These are phyloP conservation scores for Plebejus melissa DNA, from an alignment of 2,888 invertebrate species.

Conservation along the genomic window DNA sequence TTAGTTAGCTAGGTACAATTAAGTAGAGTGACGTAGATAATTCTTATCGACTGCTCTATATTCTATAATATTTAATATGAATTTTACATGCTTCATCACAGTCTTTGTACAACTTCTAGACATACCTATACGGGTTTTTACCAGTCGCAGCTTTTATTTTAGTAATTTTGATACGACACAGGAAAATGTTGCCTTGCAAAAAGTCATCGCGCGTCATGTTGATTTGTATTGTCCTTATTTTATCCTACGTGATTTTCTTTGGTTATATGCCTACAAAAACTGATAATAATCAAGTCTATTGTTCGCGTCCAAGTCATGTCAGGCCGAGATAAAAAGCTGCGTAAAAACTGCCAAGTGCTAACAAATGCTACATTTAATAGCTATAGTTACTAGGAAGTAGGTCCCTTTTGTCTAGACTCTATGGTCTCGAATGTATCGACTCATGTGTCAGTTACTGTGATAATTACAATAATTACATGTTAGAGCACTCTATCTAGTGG, in stretches of 20 bases:
- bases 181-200: not conserved
- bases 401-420: not conserved
- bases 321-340: conserved; percentile 11
- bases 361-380: not conserved
- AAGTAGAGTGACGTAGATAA: not conserved
- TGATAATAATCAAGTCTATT: conserved; percentile 29
- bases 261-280: conserved; percentile 28
- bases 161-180: not conserved
- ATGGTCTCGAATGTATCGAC: not conserved
- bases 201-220: not conserved
- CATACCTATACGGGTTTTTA: not conserved
- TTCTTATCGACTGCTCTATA: not conserved
- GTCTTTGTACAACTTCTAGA: too few relatives aligned
- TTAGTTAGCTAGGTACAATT: too few relatives aligned
- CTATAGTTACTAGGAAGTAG: not conserved
- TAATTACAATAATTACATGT: too few relatives aligned
- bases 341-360: not conserved
- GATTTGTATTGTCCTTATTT: not conserved
- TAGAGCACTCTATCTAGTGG: too few relatives aligned
- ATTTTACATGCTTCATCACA: too few relatives aligned
- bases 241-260: not conserved
- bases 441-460: too few relatives aligned
- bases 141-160: not conserved
- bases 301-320: conserved; percentile 31
- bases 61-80: not conserved